Percentiles rank a stretch among this genome's conserved stretches.
These are phyloP conservation scores for Enteromius viviparus DNA, from an alignment of 2,797 vertebrate species.

Conservation along the genomic window DNA sequence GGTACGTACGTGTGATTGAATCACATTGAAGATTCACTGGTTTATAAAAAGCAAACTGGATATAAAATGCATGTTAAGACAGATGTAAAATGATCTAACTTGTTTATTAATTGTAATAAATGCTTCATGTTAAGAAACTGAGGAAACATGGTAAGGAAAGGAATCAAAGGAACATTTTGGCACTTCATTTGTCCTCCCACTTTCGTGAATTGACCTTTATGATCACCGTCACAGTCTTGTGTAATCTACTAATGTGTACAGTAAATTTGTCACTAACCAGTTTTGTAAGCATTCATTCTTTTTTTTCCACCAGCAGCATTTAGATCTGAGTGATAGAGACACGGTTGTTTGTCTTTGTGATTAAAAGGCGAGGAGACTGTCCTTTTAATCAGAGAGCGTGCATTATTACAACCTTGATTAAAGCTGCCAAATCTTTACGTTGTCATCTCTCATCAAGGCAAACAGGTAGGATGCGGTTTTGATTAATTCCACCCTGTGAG, in stretches of 20 bases:
- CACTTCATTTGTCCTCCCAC: not conserved
- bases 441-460: slow-evolving; percentile 74
- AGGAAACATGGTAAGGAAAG: not conserved
- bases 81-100: not conserved
- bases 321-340: slow-evolving; percentile 48
- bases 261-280: slow-evolving; percentile 31
- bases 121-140: not conserved
- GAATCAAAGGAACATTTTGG: not conserved
- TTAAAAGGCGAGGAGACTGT: slow-evolving; percentile 59
- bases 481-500: slow-evolving; percentile 62
- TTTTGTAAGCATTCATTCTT: slow-evolving; percentile 35
- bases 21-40: not conserved
- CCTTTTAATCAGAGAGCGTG: slow-evolving; percentile 77
- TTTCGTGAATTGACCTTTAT: slow-evolving; percentile 26
- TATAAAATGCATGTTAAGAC: not conserved
- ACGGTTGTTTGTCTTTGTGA: slow-evolving; percentile 59
- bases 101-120: not conserved
- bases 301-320: slow-evolving; percentile 20
- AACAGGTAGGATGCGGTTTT: slow-evolving; percentile 59
- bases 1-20: not conserved
- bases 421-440: slow-evolving; percentile 75
- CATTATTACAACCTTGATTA: slow-evolving; percentile 82
- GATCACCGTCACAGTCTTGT: slow-evolving; percentile 33
- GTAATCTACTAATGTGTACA: slow-evolving; percentile 46
- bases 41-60: not conserved